Evolutionary conservation across 2,113 vertebrate species (phyloP).

Genomic region (Petrocephalus microphthalmus): DNA sequence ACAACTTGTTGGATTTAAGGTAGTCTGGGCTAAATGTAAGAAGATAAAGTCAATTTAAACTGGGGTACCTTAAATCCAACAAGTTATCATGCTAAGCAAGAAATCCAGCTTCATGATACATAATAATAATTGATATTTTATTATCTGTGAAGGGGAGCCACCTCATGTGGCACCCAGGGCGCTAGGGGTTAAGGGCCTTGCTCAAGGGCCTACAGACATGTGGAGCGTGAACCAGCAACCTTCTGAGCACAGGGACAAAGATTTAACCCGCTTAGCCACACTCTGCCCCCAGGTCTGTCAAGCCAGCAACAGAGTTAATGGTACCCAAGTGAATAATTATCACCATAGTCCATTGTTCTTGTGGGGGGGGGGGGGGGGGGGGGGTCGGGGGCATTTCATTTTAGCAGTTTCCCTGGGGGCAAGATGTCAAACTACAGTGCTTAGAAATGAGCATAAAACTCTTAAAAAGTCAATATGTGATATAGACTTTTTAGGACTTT

Average conservation of each 20-base stretch:
- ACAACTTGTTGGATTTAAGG: no score
- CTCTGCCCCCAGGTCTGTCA: neutral
- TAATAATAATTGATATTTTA: no score
- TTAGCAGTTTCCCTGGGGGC: neutral
- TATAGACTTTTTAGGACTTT: neutral
- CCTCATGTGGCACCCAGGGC: no score
- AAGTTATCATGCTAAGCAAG: neutral
- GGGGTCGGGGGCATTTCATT: neutral
- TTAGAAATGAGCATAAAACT: neutral
- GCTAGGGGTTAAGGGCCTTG: no score
- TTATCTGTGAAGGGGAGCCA: no score
- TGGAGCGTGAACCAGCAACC: no score
- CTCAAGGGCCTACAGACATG: no score
- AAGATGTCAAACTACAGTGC: neutral
- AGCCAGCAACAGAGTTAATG: neutral
- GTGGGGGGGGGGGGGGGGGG: no score
- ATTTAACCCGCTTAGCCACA: no score
- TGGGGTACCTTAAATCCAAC: neutral
- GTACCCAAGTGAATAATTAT: neutral
- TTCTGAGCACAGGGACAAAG: no score
- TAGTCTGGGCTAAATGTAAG: neutral
- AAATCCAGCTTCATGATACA: neutral
- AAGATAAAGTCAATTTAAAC: neutral
- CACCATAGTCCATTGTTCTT: neutral
- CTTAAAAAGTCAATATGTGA: neutral